Conservation (phyloP, 1,140 invertebrate species). For the Anastrepha obliqua region DNA sequence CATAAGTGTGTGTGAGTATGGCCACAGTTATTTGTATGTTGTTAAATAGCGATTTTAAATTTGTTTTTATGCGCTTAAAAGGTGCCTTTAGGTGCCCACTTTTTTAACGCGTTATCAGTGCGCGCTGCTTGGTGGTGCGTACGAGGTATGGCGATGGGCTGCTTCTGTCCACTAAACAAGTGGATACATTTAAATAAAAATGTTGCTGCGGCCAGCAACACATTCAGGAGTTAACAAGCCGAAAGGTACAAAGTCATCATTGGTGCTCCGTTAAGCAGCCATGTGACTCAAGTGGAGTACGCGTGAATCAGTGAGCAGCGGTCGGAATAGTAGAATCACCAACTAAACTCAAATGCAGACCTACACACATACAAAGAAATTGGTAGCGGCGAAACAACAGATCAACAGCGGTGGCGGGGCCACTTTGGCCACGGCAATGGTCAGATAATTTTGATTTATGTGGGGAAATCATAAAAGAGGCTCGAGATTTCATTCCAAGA, state of each 20-base stretch:
- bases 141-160: not conserved
- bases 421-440: constrained; percentile 23
- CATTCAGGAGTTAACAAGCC: constrained; percentile 47
- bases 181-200: constrained; percentile 51
- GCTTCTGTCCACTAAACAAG: constrained; percentile 9
- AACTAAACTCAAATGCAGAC: not conserved
- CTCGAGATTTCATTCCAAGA: constrained; percentile 61
- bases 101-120: constrained; percentile 37
- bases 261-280: not conserved
- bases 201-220: not conserved
- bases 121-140: not conserved
- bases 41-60: constrained; percentile 42
- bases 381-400: not conserved
- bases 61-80: constrained; percentile 50
- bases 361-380: not conserved
- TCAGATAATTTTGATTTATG: constrained; percentile 74
- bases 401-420: constrained; percentile 1
- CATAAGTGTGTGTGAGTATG: not conserved
- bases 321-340: not conserved
- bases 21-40: constrained; percentile 5
- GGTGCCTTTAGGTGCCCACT: constrained; percentile 43
- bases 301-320: constrained; percentile 22
- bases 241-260: constrained; percentile 42
- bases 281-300: constrained; percentile 28
- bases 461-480: constrained; percentile 72